phyloP scores from a whole-genome alignment of 2,113 vertebrate species.

The Loxodonta africana region DNA sequence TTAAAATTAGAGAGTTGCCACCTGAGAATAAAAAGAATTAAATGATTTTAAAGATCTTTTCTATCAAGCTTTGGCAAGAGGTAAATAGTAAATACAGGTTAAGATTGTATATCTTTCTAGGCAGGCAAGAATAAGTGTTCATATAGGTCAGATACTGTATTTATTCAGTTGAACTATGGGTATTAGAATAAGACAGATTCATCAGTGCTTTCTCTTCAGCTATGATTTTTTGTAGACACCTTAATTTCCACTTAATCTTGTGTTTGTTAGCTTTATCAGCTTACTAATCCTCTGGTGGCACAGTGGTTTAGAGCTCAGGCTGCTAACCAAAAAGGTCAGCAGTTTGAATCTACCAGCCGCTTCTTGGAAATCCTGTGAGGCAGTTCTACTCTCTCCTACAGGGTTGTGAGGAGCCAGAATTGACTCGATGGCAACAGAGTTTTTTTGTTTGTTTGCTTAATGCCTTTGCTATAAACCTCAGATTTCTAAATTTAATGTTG shows the following conservation, averaged over 20 bases:
- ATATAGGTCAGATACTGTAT: background rate
- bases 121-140: background rate
- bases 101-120: background rate
- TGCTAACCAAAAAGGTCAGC: no score
- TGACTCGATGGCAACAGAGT: no score
- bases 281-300: background rate
- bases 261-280: background rate
- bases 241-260: background rate
- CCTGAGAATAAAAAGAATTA: background rate
- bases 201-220: background rate
- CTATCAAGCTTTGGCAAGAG: conserved; percentile 33
- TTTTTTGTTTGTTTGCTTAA: no score
- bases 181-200: background rate
- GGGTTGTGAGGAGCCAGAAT: no score
- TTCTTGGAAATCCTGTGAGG: no score
- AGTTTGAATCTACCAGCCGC: no score
- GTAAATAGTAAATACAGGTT: background rate
- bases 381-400: no score
- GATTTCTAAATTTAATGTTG: conserved; percentile 57
- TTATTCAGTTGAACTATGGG: background rate
- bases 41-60: conserved; percentile 41
- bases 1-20: conserved; percentile 30
- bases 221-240: background rate
- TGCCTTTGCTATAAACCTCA: background rate
- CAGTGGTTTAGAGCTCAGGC: no score